Evolutionary conservation across 2,888 invertebrate genomes (phyloP).

Genomic region (Scrobipalpa costella): DNA sequence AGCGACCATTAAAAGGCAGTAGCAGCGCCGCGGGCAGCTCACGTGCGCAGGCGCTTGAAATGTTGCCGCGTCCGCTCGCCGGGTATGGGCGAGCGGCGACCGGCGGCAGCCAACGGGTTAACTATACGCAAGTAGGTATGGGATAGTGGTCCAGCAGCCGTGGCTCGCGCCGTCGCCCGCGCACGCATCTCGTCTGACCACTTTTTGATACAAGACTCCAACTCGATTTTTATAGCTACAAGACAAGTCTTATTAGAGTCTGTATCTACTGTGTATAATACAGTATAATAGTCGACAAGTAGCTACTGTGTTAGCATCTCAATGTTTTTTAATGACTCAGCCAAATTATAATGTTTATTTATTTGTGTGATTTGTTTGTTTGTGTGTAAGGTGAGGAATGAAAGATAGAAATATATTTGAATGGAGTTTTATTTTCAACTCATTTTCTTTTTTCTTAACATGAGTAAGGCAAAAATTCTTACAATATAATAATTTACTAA

Average conservation of each 20-base stretch:
- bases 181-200: constrained; percentile 61
- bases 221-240: constrained; percentile 45
- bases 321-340: constrained; percentile 21
- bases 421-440: constrained; percentile 44
- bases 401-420: constrained; percentile 59
- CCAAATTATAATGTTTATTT: constrained; percentile 19
- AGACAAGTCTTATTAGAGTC: constrained; percentile 44
- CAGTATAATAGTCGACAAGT: constrained; percentile 31
- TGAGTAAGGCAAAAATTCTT: constrained; percentile 41
- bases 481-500: constrained; percentile 61
- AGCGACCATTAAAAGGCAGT: constrained; percentile 69
- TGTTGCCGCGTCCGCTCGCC: constrained; percentile 11
- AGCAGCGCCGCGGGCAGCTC: constrained; percentile 66
- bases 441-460: constrained; percentile 37
- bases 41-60: constrained; percentile 56
- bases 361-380: constrained; percentile 2
- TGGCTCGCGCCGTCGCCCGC: constrained; percentile 48
- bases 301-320: constrained; percentile 34
- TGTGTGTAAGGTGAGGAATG: constrained; percentile 27
- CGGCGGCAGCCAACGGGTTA: not conserved
- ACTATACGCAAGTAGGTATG: not conserved
- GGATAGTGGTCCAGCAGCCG: constrained; percentile 10
- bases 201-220: constrained; percentile 57
- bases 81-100: constrained; percentile 5
- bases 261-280: constrained; percentile 19